Percentiles rank a stretch among this genome's conserved stretches.
Conservation (phyloP, 2,888 invertebrate species). For the Eupithecia subumbrata region DNA sequence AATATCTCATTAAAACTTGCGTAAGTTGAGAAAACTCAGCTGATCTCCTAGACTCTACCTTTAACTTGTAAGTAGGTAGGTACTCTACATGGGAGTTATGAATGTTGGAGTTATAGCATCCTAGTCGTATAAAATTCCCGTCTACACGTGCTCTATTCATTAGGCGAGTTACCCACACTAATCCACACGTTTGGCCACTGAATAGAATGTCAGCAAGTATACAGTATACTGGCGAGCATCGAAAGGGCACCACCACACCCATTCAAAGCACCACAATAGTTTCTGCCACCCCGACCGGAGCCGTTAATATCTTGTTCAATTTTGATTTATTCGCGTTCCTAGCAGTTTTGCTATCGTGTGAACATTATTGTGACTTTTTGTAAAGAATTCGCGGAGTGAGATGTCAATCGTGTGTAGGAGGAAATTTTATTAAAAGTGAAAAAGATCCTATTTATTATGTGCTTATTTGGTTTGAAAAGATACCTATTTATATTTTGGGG, state of each 20-base stretch:
- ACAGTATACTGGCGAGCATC: conserved; percentile 8
- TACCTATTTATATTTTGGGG: too few relatives aligned
- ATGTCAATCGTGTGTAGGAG: too few relatives aligned
- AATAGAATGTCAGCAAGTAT: conserved; percentile 53
- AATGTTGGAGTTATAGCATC: neutral
- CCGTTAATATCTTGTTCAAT: conserved; percentile 72
- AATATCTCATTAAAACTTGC: conserved; percentile 19
- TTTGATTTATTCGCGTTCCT: conserved; percentile 76
- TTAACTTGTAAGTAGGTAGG: neutral
- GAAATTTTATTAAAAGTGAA: too few relatives aligned
- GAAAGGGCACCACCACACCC: conserved; percentile 59
- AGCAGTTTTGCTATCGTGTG: conserved; percentile 65
- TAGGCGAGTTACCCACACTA: conserved; percentile 46
- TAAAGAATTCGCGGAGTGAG: neutral
- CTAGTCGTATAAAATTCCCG: neutral
- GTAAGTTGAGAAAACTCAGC: neutral
- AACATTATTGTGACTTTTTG: conserved; percentile 55
- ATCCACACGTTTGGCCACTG: conserved; percentile 48
- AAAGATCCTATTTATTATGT: too few relatives aligned
- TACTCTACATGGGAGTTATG: neutral
- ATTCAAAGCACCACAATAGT: conserved; percentile 70
- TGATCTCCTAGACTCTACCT: conserved; percentile 11
- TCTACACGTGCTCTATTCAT: conserved; percentile 38
- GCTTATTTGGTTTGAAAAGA: too few relatives aligned
- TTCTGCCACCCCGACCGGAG: conserved; percentile 66